Conservation (phyloP, 2,113 vertebrate genomes). For the Cebidichthys violaceus region DNA sequence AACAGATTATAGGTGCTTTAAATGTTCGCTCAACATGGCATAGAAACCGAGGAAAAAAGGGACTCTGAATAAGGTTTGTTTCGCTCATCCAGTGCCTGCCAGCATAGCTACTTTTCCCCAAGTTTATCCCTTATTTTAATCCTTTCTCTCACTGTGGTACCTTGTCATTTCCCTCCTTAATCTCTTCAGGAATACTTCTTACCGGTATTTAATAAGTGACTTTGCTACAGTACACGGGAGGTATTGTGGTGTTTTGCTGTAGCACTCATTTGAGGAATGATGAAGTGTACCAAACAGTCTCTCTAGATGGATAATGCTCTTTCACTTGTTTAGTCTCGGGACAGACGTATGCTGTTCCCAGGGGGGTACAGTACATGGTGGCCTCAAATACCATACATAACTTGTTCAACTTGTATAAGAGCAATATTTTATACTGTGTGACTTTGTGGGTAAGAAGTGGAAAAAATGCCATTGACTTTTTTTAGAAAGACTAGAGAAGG, state of each 20-base stretch:
- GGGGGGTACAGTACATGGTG: slow-evolving; percentile 8
- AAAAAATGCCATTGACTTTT: background rate
- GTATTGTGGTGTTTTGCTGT: slow-evolving; percentile 12
- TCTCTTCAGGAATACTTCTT: slow-evolving; percentile 36
- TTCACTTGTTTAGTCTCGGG: slow-evolving; percentile 43
- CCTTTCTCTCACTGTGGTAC: slow-evolving; percentile 22
- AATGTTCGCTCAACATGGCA: slow-evolving; percentile 41
- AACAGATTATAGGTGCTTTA: slow-evolving; percentile 38
- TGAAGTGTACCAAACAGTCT: slow-evolving; percentile 8
- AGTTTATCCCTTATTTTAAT: slow-evolving; percentile 41
- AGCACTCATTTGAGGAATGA: slow-evolving; percentile 23
- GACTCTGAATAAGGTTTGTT: slow-evolving; percentile 28
- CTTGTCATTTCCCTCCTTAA: slow-evolving; percentile 36
- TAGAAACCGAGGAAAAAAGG: slow-evolving; percentile 1
- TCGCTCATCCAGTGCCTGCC: slow-evolving; percentile 32
- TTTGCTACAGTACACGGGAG: slow-evolving; percentile 4
- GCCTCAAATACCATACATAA: slow-evolving; percentile 27
- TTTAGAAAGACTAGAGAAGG: background rate
- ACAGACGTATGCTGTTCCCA: slow-evolving; percentile 22
- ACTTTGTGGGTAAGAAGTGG: background rate
- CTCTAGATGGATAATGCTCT: slow-evolving; percentile 30
- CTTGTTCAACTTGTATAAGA: slow-evolving; percentile 3
- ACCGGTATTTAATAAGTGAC: slow-evolving; percentile 24
- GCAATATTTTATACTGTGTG: background rate
- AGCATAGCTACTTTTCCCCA: background rate